Evolutionary conservation across 2,113 vertebrate species (phyloP).

Genomic region (Gorsachius goisagi): DNA sequence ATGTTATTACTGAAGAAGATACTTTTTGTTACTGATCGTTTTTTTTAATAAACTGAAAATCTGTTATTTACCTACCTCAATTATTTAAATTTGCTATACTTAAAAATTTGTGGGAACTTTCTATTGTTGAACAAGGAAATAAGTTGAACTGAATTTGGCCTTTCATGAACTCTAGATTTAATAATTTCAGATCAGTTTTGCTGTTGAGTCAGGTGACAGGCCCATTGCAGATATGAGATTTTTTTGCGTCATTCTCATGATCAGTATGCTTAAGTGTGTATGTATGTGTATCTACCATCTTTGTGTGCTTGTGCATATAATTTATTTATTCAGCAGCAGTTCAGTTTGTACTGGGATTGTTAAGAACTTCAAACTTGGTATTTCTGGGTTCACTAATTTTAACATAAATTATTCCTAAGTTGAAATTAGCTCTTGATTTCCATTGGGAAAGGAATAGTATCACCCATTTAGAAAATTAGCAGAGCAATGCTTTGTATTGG

Average conservation of each 20-base stretch:
- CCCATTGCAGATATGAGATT: background rate
- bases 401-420: constrained; percentile 52
- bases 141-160: constrained; percentile 25
- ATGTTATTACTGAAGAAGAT: background rate
- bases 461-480: constrained; percentile 63
- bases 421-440: constrained; percentile 71
- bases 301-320: background rate
- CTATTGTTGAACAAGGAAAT: constrained; percentile 7
- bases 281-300: background rate
- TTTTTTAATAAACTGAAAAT: background rate
- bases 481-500: constrained; percentile 4
- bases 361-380: constrained; percentile 37
- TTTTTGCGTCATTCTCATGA: background rate
- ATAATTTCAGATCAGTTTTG: background rate
- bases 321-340: background rate
- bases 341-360: background rate
- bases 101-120: background rate
- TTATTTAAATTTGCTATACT: background rate
- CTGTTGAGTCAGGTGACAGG: background rate
- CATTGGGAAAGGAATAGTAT: constrained; percentile 57
- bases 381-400: constrained; percentile 39
- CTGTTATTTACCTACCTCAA: background rate
- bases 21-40: background rate
- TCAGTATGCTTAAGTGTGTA: background rate
- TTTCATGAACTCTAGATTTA: background rate